Conservation (phyloP, 2,113 vertebrate species). For the Oreochromis tanganicae region DNA sequence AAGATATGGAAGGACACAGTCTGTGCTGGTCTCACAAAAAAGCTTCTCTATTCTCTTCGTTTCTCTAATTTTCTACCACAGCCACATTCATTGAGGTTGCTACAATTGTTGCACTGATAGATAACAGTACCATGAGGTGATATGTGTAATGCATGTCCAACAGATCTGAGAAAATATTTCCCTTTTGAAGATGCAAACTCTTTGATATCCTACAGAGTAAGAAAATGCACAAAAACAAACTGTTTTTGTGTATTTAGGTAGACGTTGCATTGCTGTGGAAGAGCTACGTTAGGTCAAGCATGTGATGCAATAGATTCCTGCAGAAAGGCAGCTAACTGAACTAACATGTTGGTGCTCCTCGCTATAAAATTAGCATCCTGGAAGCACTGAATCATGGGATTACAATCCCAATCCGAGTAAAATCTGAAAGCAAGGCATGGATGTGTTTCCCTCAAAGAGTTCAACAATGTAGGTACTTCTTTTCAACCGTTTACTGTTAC, state of each 20-base stretch:
- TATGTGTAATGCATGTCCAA: neutral
- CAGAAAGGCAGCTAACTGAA: conserved; percentile 37
- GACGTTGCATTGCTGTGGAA: neutral
- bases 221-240: conserved; percentile 27
- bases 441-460: neutral
- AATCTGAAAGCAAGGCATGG: conserved; percentile 35
- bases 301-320: conserved; percentile 22
- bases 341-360: neutral
- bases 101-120: conserved; percentile 18
- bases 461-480: neutral
- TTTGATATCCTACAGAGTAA: neutral
- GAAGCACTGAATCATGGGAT: conserved; percentile 32
- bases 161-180: neutral
- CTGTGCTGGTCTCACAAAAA: neutral
- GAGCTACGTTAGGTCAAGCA: conserved; percentile 36
- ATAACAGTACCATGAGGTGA: conserved; percentile 3
- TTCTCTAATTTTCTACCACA: neutral
- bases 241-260: neutral
- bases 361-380: conserved; percentile 23
- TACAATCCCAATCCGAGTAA: neutral
- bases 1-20: conserved; percentile 10
- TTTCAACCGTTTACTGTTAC: neutral
- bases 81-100: conserved; percentile 10
- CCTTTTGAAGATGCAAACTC: conserved; percentile 1
- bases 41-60: neutral